Conservation (phyloP, 2,888 invertebrate species). For the Cancer borealis region DNA sequence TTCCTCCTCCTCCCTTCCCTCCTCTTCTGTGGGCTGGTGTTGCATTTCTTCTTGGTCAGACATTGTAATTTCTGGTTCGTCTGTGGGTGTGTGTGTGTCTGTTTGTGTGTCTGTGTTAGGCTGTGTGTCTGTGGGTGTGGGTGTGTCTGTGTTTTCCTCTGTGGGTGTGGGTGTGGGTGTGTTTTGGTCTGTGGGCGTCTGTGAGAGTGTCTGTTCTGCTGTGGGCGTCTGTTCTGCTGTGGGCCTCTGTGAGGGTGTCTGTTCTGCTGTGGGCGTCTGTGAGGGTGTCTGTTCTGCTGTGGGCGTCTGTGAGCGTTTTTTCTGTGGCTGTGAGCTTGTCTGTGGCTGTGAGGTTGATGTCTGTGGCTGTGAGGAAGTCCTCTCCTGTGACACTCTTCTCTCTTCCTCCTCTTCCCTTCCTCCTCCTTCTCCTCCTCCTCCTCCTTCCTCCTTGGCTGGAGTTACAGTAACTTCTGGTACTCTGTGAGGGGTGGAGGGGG, state of each 20-base stretch:
- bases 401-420: background rate
- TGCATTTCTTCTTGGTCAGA: background rate
- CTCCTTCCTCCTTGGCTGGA: background rate
- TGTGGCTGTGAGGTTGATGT: background rate
- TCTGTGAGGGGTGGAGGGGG: conserved; percentile 15
- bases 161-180: background rate
- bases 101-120: too few species aligned
- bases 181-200: background rate
- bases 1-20: background rate
- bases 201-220: background rate
- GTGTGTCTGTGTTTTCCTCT: background rate
- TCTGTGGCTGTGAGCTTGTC: background rate
- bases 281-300: background rate
- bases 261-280: background rate
- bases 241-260: background rate
- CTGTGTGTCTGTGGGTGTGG: too few species aligned
- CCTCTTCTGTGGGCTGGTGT: background rate
- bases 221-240: background rate
- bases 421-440: background rate
- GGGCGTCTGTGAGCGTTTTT: background rate
- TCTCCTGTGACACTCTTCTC: background rate
- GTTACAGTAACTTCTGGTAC: background rate
- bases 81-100: too few species aligned
- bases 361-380: background rate
- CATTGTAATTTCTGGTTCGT: background rate